A percentile compares a stretch with the other conserved stretches of the same genome.
phyloP scores from a whole-genome alignment of 2,113 vertebrate species.

The Lasiurus borealis region DNA sequence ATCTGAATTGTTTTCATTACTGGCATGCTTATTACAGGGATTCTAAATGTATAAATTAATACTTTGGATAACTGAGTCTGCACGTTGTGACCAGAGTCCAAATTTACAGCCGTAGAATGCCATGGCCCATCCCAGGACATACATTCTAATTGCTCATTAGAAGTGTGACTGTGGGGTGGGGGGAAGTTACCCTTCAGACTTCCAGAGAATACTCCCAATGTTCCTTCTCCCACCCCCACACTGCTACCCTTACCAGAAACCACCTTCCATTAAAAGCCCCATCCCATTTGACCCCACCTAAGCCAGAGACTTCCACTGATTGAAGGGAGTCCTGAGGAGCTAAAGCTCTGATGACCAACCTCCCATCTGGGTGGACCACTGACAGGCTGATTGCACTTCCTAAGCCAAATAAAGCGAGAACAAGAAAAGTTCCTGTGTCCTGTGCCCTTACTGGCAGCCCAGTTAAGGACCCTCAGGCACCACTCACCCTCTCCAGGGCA shows the following conservation, averaged over 20 bases:
- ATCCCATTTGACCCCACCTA: neutral
- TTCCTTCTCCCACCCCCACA: neutral
- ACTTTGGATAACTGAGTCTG: neutral
- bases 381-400: neutral
- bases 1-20: slow-evolving; percentile 14
- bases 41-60: neutral
- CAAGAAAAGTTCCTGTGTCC: neutral
- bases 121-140: neutral
- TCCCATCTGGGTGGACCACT: neutral
- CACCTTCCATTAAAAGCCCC: neutral
- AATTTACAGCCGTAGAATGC: neutral
- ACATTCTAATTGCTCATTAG: neutral
- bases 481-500: neutral
- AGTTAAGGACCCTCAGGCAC: neutral
- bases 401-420: neutral
- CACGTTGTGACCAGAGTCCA: neutral
- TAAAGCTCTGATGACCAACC: neutral
- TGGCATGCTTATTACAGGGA: neutral
- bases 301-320: neutral
- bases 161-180: neutral
- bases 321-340: neutral
- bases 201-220: neutral
- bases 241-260: neutral
- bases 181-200: neutral
- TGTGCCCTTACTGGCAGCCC: neutral